Base-by-base conservation (phyloP, 2,888 invertebrate species). In the Megamerina dolium region DNA sequence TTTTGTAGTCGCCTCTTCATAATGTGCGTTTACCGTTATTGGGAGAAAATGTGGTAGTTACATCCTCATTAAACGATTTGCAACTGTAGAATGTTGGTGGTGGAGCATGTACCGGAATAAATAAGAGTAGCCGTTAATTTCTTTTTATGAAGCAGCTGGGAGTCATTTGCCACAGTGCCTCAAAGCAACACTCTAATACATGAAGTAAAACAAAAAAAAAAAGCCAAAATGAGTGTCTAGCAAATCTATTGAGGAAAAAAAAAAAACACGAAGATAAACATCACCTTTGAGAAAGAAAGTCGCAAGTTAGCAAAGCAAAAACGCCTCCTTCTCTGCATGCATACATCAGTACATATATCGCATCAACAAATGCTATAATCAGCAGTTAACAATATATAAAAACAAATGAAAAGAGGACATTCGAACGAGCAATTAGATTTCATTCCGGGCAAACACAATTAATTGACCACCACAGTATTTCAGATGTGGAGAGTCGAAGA, bases 111-210 rank as follows among this genome's bases (percentile, higher is more conserved):
- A 26, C 39, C 30, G 48, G 37, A 52, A 53, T 41, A 48, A 50
- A 54, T 42, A 53, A 55, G 51, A 52, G 61, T 59, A 56, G 66
- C 61, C 66, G 70, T 71, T 70, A 70, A 70, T 70, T 68, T 70
- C 67, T 63, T 70, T 70, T 71, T 70, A 70, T 70, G 70, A 70
- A 70, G 69, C 70, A 66, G 70, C 66, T 66, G 70, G 70, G 70
- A 71, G 70, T 65, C 71, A 66, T 70, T 71, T 63, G 46, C 50
- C 39, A 43, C 47, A 44, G 43, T 43, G 49, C 42, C 48, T 40
- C 10, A 23, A n/a, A n/a, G 50, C 43, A 38, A 41, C 35, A 19
- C n/a, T n/a, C n/a, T n/a, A n/a, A n/a, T n/a, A n/a, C n/a, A n/a
- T n/a, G n/a, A n/a, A n/a, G n/a, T n/a, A n/a, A n/a, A n/a, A n/a